Percentiles rank a stretch among this genome's conserved stretches.
Conservation (phyloP, 2,797 vertebrate genomes). For the Peromyscus melanophrys region DNA sequence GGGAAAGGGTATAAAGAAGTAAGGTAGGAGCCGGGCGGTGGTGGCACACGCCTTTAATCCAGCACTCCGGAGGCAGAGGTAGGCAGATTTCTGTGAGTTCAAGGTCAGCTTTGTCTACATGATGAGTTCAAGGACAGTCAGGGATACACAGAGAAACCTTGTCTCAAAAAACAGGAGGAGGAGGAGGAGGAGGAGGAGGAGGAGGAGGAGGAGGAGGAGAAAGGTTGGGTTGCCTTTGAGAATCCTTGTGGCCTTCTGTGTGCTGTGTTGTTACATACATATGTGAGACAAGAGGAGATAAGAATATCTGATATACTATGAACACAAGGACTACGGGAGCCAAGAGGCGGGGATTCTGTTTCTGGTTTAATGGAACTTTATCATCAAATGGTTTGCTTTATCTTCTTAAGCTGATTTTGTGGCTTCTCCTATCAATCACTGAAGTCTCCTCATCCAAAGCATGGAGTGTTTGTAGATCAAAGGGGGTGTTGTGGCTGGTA, state of each 20-base stretch:
- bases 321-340: neutral
- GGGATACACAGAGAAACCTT: neutral
- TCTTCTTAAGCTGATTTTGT: constrained; percentile 49
- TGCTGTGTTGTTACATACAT: accelerated
- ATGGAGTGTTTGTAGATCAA: neutral
- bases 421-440: constrained; percentile 14
- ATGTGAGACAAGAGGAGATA: neutral
- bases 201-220: no score
- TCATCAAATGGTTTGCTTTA: constrained; percentile 28
- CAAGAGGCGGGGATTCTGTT: neutral
- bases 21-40: neutral
- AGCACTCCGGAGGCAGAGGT: neutral
- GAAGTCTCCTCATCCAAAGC: constrained; percentile 4
- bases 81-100: neutral
- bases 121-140: neutral
- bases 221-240: neutral
- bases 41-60: neutral
- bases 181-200: neutral
- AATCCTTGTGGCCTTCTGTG: neutral
- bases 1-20: neutral
- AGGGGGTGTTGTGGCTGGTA: neutral
- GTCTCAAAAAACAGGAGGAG: neutral
- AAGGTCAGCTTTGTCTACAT: neutral
- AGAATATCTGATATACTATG: neutral
- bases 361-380: constrained; percentile 46